Conservation (phyloP, 1,140 invertebrate species). For the Hyles vespertilio region DNA sequence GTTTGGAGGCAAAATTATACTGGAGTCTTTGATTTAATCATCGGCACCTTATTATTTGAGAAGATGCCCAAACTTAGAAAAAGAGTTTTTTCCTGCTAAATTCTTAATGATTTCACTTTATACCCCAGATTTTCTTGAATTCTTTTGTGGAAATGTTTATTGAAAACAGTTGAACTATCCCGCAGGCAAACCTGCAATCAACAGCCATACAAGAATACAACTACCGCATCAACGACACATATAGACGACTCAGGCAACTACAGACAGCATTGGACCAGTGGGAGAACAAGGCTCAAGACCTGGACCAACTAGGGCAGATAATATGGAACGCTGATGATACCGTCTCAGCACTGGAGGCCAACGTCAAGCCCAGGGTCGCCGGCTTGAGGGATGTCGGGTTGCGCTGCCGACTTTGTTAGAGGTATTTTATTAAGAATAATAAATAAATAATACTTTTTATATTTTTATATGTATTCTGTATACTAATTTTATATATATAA, state of each 20-base stretch:
- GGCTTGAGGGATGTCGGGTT: constrained; percentile 38
- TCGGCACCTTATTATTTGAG: too few species aligned
- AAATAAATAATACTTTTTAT: too few species aligned
- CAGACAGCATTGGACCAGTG: constrained; percentile 65
- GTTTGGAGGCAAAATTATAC: too few species aligned
- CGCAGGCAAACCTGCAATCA: constrained; percentile 62
- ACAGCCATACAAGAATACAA: constrained; percentile 60
- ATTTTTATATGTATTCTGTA: too few species aligned
- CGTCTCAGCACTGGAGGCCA: constrained; percentile 51
- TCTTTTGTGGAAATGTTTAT: too few species aligned
- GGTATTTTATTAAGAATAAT: constrained; percentile 30
- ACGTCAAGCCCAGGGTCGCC: constrained; percentile 33
- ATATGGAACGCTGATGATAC: constrained; percentile 64
- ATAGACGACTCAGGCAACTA: constrained; percentile 43
- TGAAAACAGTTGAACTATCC: too few species aligned
- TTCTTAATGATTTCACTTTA: too few species aligned
- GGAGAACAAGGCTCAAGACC: constrained; percentile 59
- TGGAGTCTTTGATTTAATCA: too few species aligned
- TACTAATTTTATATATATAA: too few species aligned
- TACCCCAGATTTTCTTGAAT: too few species aligned
- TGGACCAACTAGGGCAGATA: constrained; percentile 45
- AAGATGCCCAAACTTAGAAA: too few species aligned
- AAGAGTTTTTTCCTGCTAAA: too few species aligned
- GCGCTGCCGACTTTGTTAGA: constrained; percentile 50
- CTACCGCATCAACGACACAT: constrained; percentile 68